These are phyloP conservation scores for Gasteruption jaculator DNA, from an alignment of 2,888 invertebrate genomes.

Conservation along the genomic window DNA sequence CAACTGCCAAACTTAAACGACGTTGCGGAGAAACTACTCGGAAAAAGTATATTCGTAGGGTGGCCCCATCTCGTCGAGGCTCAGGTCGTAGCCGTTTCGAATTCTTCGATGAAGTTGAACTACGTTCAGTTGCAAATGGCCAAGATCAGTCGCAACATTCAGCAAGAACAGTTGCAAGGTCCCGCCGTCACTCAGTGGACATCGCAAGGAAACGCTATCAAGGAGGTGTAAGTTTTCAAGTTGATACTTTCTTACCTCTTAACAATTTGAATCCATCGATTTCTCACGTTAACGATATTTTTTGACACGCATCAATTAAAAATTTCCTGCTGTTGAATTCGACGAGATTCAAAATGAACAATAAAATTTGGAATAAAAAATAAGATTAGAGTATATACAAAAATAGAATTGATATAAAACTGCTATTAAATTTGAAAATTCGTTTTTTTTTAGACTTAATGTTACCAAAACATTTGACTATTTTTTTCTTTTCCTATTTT, in stretches of 20 bases:
- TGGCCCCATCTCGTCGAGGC: slow-evolving; percentile 95
- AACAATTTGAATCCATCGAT: no score
- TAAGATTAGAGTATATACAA: no score
- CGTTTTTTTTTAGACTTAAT: slow-evolving; percentile 7
- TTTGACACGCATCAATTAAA: no score
- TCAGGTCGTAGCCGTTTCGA: slow-evolving; percentile 63
- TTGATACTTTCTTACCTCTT: neutral
- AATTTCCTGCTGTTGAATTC: no score
- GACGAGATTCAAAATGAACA: no score
- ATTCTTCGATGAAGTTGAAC: slow-evolving; percentile 46
- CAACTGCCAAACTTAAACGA: slow-evolving; percentile 52
- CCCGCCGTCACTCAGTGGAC: slow-evolving; percentile 22
- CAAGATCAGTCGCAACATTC: slow-evolving; percentile 24
- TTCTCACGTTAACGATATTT: no score
- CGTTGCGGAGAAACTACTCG: slow-evolving; percentile 64
- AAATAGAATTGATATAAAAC: no score
- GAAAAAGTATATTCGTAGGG: slow-evolving; percentile 72
- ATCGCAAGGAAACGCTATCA: slow-evolving; percentile 55
- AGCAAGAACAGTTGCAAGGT: slow-evolving; percentile 30
- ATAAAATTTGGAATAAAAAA: no score
- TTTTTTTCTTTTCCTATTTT: slow-evolving; percentile 5
- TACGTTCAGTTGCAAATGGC: slow-evolving; percentile 17
- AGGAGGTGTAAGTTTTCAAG: slow-evolving; percentile 56
- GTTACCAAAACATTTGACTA: slow-evolving; percentile 5
- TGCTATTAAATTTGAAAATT: neutral